A percentile compares a stretch with the other conserved stretches of the same genome.
Conservation (phyloP, 2,797 vertebrate species). For the Chelidonichthys spinosus region DNA sequence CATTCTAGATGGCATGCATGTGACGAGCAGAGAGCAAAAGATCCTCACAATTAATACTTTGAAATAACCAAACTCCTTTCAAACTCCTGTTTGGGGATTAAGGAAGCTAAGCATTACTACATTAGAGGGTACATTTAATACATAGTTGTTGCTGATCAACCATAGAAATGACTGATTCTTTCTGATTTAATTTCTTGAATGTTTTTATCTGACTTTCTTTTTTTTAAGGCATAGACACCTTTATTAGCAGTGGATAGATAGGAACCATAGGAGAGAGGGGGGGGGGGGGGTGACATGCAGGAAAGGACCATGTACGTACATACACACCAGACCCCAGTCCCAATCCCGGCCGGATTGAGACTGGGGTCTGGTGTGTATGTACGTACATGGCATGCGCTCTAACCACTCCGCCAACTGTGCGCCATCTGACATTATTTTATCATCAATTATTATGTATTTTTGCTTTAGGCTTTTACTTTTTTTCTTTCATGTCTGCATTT, state of each 20-base stretch:
- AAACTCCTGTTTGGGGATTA: constrained; percentile 49
- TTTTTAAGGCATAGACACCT: no score
- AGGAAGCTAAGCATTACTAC: constrained; percentile 39
- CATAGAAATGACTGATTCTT: constrained; percentile 17
- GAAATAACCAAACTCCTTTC: constrained; percentile 52
- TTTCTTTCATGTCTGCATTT: not conserved
- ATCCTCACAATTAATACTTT: constrained; percentile 60
- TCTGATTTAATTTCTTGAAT: constrained; percentile 19
- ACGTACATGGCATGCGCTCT: no score
- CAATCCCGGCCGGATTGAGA: no score
- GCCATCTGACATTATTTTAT: not conserved
- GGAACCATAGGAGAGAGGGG: no score
- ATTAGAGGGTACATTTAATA: constrained; percentile 33
- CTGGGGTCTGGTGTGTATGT: no score
- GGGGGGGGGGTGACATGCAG: no score
- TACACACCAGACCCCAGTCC: no score
- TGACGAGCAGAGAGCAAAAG: constrained; percentile 41
- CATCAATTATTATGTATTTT: not conserved
- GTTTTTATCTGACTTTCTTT: no score
- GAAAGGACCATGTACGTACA: no score
- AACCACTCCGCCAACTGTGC: no score
- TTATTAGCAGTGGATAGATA: no score
- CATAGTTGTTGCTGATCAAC: constrained; percentile 29
- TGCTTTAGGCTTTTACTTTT: not conserved
- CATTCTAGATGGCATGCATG: constrained; percentile 35